phyloP scores from a whole-genome alignment of 2,797 vertebrate genomes.

The Nasua narica region DNA sequence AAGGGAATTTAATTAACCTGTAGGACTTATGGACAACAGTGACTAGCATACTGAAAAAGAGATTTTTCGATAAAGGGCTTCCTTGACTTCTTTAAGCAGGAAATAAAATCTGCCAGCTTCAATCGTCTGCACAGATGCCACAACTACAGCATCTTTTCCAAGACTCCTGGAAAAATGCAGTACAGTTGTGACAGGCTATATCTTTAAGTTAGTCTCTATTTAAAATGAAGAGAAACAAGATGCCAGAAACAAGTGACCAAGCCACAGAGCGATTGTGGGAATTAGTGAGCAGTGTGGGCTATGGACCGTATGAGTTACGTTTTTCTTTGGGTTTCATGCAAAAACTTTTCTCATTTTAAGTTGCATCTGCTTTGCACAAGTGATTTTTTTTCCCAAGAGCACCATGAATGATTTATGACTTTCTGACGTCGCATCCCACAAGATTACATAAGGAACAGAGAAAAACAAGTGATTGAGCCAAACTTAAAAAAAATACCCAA shows the following conservation, averaged over 20 bases:
- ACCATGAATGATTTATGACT: slow-evolving; percentile 60
- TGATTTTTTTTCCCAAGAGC: background rate
- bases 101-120: slow-evolving; percentile 7
- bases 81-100: slow-evolving; percentile 28
- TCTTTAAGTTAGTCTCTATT: background rate
- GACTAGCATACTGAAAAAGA: background rate
- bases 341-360: slow-evolving; percentile 38
- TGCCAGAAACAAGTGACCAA: background rate
- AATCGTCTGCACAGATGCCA: rapidly evolving
- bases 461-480: slow-evolving; percentile 61
- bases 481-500: slow-evolving; percentile 47
- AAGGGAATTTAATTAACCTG: slow-evolving; percentile 35
- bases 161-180: background rate
- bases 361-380: background rate
- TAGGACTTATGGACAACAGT: background rate
- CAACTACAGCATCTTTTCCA: background rate
- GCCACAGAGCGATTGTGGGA: background rate
- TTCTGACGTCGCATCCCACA: slow-evolving; percentile 21
- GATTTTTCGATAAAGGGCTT: background rate
- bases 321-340: background rate
- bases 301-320: rapidly evolving
- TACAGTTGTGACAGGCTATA: background rate
- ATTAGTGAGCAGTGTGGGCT: background rate
- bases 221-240: background rate
- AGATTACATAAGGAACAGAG: slow-evolving; percentile 63